A percentile compares a stretch with the other conserved stretches of the same genome.
These are phyloP conservation scores for Ploceus nigricollis DNA, from an alignment of 2,113 vertebrate genomes.

Conservation along the genomic window DNA sequence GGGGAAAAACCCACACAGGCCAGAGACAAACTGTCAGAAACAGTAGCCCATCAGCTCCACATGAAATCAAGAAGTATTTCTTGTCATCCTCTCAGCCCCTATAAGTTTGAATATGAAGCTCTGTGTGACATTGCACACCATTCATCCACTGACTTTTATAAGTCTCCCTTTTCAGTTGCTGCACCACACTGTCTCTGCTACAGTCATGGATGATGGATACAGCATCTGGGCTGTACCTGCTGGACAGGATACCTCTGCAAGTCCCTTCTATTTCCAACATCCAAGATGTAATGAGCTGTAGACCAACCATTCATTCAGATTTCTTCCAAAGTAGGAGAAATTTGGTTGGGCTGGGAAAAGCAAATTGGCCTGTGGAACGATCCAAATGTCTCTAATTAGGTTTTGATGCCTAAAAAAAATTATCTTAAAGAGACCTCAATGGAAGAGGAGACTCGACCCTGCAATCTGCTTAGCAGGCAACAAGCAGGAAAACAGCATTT, in stretches of 20 bases:
- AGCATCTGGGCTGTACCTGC: not conserved
- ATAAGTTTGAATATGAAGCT: not conserved
- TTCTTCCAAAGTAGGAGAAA: not conserved
- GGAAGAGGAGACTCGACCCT: not conserved
- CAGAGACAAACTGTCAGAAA: not conserved
- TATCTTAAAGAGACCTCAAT: not conserved
- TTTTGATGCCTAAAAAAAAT: not conserved
- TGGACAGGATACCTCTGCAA: not conserved
- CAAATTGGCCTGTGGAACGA: not conserved
- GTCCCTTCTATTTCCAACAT: not conserved
- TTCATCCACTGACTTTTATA: not conserved
- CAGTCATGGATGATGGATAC: not conserved
- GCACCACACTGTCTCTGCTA: not conserved
- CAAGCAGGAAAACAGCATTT: not conserved
- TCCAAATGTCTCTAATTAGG: not conserved
- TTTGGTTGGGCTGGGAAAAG: not conserved
- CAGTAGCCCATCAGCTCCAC: not conserved
- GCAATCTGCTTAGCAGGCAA: not conserved
- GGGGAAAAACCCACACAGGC: rapidly evolving
- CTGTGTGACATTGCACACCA: not conserved
- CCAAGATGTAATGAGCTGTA: not conserved
- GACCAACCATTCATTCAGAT: not conserved
- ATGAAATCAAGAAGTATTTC: not conserved
- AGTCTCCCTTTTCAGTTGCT: not conserved
- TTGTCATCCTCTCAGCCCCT: not conserved